Evolutionary conservation across 2,888 invertebrate genomes (phyloP).

Genomic region (Pandemis corylana): DNA sequence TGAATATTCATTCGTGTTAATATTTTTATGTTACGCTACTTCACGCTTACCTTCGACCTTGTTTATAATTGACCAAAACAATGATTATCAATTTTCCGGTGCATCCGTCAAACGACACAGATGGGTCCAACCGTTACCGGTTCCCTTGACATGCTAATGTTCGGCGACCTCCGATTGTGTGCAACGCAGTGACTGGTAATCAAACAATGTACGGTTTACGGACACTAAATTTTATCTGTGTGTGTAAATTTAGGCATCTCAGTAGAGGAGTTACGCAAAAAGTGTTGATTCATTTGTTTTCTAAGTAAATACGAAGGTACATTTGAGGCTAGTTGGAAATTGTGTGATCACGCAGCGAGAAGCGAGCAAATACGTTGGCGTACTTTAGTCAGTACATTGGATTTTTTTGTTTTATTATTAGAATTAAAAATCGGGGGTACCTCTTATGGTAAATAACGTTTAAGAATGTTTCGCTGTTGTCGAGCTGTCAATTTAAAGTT

Average conservation of each 20-base stretch:
- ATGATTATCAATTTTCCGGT: constrained; percentile 28
- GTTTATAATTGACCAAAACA: constrained; percentile 14
- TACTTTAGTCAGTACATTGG: neutral
- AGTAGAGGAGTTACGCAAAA: neutral
- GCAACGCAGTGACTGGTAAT: constrained; percentile 8
- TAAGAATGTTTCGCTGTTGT: too few relatives aligned
- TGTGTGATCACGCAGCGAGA: neutral
- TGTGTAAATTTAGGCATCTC: neutral
- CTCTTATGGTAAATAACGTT: too few relatives aligned
- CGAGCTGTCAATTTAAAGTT: too few relatives aligned
- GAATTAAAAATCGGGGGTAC: too few relatives aligned
- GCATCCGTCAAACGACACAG: constrained; percentile 21
- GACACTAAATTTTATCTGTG: constrained; percentile 1
- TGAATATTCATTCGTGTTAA: neutral
- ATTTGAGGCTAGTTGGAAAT: neutral
- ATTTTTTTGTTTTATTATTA: too few relatives aligned
- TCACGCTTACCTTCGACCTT: constrained; percentile 11
- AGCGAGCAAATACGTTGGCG: neutral
- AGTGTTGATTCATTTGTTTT: constrained; percentile 11
- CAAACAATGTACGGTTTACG: constrained; percentile 22
- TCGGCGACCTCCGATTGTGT: neutral
- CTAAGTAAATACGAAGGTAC: neutral
- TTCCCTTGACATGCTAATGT: constrained; percentile 36
- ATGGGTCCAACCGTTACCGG: constrained; percentile 16
- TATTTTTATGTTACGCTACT: neutral